Conservation (phyloP, 2,797 vertebrate species). For the Brachyalestes nurse region DNA sequence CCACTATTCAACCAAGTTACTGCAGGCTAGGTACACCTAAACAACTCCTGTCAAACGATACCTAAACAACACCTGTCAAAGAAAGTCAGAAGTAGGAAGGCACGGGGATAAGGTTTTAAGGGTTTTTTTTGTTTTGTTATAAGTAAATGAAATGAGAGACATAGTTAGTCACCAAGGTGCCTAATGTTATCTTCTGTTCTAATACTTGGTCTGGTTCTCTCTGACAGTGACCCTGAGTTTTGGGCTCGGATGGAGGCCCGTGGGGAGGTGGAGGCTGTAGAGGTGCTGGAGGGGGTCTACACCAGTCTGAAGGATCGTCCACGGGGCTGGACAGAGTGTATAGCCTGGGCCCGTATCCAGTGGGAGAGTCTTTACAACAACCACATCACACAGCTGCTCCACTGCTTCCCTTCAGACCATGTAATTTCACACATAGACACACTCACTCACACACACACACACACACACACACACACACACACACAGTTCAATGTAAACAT, state of each 20-base stretch:
- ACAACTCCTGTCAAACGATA: too few relatives aligned
- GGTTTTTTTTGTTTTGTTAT: too few relatives aligned
- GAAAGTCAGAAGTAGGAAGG: too few relatives aligned
- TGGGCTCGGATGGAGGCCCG: constrained; percentile 61
- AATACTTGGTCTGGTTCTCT: constrained; percentile 16
- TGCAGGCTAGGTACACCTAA: too few relatives aligned
- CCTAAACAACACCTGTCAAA: too few relatives aligned
- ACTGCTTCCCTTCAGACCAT: constrained; percentile 74
- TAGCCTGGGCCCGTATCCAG: constrained; percentile 82
- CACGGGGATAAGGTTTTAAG: too few relatives aligned
- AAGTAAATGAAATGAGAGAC: too few relatives aligned
- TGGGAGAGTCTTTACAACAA: constrained; percentile 85
- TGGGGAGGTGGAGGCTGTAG: constrained; percentile 68
- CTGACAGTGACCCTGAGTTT: constrained; percentile 76
- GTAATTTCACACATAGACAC: constrained; percentile 69
- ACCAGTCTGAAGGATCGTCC: constrained; percentile 76
- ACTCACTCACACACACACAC: constrained; percentile 22
- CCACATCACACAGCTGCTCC: constrained; percentile 79
- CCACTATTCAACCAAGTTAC: too few relatives aligned
- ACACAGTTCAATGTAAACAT: background rate
- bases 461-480: background rate
- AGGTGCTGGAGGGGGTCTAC: constrained; percentile 73
- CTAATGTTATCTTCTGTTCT: background rate
- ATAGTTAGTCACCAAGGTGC: too few relatives aligned
- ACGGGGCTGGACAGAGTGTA: constrained; percentile 79